These are phyloP conservation scores for Nasonia longicornis DNA, from an alignment of 1,140 invertebrate species.

Conservation along the genomic window DNA sequence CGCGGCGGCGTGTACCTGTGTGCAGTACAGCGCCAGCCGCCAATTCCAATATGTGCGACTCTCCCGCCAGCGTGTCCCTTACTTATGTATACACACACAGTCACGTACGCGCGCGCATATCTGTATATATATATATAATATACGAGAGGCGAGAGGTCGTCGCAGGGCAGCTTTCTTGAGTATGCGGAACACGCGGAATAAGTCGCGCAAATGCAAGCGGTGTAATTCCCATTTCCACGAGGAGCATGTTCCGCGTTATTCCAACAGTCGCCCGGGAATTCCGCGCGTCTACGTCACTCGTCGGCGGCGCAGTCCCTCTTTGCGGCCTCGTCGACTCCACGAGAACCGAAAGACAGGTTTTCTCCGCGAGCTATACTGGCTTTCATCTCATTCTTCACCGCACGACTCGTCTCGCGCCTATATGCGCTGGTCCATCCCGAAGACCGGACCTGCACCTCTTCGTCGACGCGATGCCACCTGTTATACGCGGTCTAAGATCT, in stretches of 20 bases:
- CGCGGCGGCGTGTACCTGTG: no score
- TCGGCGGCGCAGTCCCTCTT: background rate
- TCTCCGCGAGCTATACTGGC: background rate
- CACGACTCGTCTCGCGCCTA: background rate
- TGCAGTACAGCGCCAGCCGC: no score
- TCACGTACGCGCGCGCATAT: background rate
- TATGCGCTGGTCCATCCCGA: background rate
- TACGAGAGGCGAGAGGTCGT: background rate
- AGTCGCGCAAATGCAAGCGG: constrained; percentile 45
- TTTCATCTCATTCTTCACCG: constrained; percentile 1
- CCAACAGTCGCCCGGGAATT: constrained; percentile 2
- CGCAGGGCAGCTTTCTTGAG: constrained; percentile 41
- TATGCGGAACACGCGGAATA: constrained; percentile 48
- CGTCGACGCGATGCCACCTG: background rate
- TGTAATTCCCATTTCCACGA: constrained; percentile 44
- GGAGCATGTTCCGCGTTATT: constrained; percentile 39
- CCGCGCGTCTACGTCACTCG: background rate
- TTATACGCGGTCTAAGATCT: background rate
- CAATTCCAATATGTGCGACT: constrained; percentile 36
- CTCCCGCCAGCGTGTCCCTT: constrained; percentile 33
- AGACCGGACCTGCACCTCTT: background rate
- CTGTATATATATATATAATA: background rate
- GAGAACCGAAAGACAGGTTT: background rate
- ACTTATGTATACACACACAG: background rate
- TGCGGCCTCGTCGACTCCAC: background rate